Evolutionary conservation across 2,113 vertebrate genomes (phyloP).

Genomic region (Pogonocichla stellata): DNA sequence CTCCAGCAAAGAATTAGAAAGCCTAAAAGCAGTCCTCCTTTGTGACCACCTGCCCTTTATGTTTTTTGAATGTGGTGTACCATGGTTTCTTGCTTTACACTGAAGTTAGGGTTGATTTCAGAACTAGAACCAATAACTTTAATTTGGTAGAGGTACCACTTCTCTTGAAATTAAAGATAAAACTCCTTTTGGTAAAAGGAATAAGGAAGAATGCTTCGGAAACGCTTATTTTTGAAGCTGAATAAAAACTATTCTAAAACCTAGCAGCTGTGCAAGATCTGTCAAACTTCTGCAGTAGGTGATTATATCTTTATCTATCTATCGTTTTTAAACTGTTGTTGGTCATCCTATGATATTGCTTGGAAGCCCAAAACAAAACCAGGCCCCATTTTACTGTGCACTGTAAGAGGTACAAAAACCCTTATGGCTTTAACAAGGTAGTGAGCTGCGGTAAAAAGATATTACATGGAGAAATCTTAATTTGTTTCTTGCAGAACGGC

Average conservation of each 20-base stretch:
- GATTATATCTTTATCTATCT: not conserved
- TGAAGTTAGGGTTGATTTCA: not conserved
- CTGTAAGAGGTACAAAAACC: not conserved
- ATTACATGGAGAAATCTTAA: not conserved
- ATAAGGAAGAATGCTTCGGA: not conserved
- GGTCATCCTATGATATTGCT: not conserved
- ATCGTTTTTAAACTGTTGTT: not conserved
- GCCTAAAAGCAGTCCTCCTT: not conserved
- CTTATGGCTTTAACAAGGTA: not conserved
- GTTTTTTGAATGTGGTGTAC: not conserved
- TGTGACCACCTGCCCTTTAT: not conserved
- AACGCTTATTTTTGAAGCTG: not conserved
- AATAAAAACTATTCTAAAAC: not conserved
- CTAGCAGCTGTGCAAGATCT: not conserved
- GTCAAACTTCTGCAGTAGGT: not conserved
- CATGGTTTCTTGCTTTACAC: not conserved
- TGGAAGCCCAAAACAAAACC: not conserved
- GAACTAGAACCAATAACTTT: not conserved
- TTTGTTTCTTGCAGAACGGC: constrained; percentile 80
- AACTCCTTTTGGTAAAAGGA: not conserved
- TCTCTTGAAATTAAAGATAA: not conserved
- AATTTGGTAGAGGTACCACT: not conserved
- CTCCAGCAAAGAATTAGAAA: not conserved
- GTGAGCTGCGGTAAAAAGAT: not conserved
- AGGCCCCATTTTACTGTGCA: not conserved